phyloP scores from a whole-genome alignment of 2,113 vertebrate species.

The Rhabdornis inornatus region DNA sequence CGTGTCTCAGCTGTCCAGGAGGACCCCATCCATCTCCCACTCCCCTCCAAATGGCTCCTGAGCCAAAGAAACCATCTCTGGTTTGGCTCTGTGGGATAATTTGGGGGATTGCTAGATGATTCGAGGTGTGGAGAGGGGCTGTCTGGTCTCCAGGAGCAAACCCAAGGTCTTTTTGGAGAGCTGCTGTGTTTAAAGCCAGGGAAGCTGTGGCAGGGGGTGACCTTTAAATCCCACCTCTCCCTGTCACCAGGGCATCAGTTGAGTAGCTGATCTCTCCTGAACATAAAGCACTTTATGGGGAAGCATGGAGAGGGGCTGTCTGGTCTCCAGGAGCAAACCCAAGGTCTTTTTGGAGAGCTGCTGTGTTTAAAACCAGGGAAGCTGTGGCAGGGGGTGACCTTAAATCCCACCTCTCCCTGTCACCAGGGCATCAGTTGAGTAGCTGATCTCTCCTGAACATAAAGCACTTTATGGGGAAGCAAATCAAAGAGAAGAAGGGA shows the following conservation, averaged over 20 bases:
- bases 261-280: not conserved
- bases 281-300: not conserved
- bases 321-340: no score
- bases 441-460: not conserved
- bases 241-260: not conserved
- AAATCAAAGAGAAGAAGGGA: not conserved
- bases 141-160: not conserved
- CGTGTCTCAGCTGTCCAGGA: fast-evolving
- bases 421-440: not conserved
- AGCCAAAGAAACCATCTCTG: no score
- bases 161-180: not conserved
- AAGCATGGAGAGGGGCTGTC: no score
- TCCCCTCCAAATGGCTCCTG: no score
- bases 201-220: not conserved
- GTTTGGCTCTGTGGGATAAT: not conserved
- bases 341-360: not conserved
- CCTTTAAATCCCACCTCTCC: not conserved
- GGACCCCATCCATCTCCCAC: not conserved
- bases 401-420: not conserved
- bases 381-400: not conserved
- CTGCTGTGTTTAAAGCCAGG: not conserved
- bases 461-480: not conserved
- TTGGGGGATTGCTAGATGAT: not conserved
- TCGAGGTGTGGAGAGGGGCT: not conserved
- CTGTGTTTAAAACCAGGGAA: not conserved